phyloP scores from a whole-genome alignment of 1,140 invertebrate genomes.

The Penaeus chinensis region DNA sequence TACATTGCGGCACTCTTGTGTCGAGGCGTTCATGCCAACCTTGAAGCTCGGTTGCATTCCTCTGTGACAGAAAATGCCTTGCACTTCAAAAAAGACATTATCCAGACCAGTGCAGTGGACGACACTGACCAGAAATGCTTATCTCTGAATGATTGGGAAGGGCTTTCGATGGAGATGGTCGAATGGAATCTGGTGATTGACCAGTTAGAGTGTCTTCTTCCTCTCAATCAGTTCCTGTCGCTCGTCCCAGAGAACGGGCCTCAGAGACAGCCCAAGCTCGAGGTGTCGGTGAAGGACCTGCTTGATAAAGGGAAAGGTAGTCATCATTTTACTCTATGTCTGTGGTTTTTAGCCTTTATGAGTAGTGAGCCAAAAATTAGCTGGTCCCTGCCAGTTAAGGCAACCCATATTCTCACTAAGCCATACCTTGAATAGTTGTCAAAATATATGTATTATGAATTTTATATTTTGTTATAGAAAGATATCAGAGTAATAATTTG shows the following conservation, averaged over 20 bases:
- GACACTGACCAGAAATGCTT: neutral
- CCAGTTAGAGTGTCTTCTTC: conserved; percentile 49
- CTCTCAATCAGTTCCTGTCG: conserved; percentile 37
- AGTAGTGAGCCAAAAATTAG: neutral
- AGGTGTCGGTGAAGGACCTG: conserved; percentile 55
- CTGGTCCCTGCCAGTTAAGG: too few relatives aligned
- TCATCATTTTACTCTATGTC: neutral
- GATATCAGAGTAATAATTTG: too few relatives aligned
- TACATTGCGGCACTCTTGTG: conserved; percentile 46
- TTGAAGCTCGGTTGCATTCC: conserved; percentile 18
- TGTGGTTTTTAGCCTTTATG: neutral
- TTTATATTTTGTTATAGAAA: too few relatives aligned
- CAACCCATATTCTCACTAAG: neutral
- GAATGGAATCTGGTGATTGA: conserved; percentile 61
- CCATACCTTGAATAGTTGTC: neutral
- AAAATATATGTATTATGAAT: too few relatives aligned
- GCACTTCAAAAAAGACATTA: neutral
- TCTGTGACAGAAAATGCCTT: neutral
- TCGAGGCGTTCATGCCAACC: conserved; percentile 43
- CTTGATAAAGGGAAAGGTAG: conserved; percentile 61
- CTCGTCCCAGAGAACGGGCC: neutral
- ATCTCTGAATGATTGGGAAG: conserved; percentile 62
- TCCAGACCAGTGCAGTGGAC: neutral
- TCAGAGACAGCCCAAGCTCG: conserved; percentile 22
- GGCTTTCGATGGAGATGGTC: conserved; percentile 57